Evolutionary conservation across 2,113 vertebrate genomes (phyloP).

Genomic region (Phaethon lepturus): DNA sequence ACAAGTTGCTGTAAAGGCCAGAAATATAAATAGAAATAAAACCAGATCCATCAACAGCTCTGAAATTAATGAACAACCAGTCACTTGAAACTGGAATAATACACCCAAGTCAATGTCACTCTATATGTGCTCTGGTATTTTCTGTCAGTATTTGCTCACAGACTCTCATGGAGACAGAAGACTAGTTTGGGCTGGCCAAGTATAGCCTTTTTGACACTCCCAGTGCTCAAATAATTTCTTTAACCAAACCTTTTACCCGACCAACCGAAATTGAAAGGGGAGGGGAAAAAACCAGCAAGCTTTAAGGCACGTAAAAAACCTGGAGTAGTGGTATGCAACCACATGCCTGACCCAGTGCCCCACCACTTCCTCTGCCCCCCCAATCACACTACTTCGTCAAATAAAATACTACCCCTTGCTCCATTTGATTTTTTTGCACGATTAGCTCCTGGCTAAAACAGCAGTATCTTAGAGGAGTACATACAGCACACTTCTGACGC

Average conservation of each 20-base stretch:
- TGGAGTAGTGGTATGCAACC: background rate
- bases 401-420: background rate
- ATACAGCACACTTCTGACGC: background rate
- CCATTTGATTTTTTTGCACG: background rate
- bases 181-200: background rate
- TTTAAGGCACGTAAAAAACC: background rate
- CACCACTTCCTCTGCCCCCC: rapidly evolving
- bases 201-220: background rate
- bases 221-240: background rate
- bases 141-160: background rate
- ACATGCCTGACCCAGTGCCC: background rate
- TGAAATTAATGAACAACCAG: conserved; percentile 17
- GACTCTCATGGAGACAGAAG: background rate
- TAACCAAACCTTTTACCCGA: background rate
- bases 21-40: background rate
- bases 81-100: background rate
- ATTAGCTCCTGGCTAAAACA: background rate
- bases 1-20: background rate
- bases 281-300: background rate
- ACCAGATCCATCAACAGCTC: background rate
- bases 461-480: background rate
- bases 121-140: background rate
- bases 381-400: background rate
- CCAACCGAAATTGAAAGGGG: background rate
- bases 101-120: background rate